Base-by-base conservation (phyloP, 2,113 vertebrate genomes). In the Lethenteron camtschaticum region DNA sequence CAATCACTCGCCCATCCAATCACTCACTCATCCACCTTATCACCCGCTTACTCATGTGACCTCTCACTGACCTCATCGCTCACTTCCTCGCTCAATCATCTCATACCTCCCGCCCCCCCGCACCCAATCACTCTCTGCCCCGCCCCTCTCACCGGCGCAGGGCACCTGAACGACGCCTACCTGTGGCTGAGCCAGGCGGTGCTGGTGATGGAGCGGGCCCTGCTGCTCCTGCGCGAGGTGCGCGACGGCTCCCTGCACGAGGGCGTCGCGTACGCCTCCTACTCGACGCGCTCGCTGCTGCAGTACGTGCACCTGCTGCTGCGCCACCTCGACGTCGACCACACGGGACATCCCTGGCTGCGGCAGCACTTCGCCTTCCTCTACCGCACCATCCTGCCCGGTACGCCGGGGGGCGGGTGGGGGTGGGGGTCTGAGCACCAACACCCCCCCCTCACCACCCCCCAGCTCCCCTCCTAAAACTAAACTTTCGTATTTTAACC, bases 251-350 rank as follows among this genome's bases (percentile, higher is more conserved):
- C 92, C 9, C 80, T 97, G 72, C 92, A 95, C 13, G 92, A 99
- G 79, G 94, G 94, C 1, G 92, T 97, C 68, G 94, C 92, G 1
- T 99, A 99, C 2, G 92, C 92, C 73, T 95, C 86, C 24, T 99
- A 99, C 74, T 95, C 87, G 55, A 99, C 90, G 9, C 84, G 94
- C 68, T 99, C 94, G 0, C 80, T 99, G 57, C 96, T 97, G 75
- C 94, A 99, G 76, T 99, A 99, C 74, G 83, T 99, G 80, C 90
- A 89, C 76, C 84, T 99, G 18, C 87, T 95, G 56, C 89, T 95
- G 77, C 84, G 90, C 12, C 91, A 99, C 79, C 96, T 99, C 70
- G 80, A 80, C 74, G 90, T 97, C 75, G 81, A 86, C 75, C 92
- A 99, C 81, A 95, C 96, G 18, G 76, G 77, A 70, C 92, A 99